Conservation (phyloP, 1,140 invertebrate species). For the Cydia amplana region DNA sequence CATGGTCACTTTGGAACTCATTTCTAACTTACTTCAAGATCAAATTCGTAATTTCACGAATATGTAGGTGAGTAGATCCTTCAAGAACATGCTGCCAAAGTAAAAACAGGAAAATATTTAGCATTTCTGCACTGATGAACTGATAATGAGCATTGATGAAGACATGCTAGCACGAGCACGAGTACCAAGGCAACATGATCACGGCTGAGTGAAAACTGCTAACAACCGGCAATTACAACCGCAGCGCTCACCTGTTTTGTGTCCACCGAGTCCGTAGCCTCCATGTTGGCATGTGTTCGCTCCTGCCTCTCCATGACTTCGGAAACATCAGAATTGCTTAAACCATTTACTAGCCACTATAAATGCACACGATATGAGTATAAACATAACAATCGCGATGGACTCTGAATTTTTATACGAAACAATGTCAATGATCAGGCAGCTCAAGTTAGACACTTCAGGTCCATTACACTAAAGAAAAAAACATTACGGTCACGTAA, state of each 20-base stretch:
- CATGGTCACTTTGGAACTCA: conserved; percentile 38
- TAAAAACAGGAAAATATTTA: not conserved
- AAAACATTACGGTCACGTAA: conserved; percentile 42
- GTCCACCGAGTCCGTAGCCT: conserved; percentile 73
- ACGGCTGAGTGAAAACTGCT: conserved; percentile 50
- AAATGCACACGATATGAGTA: conserved; percentile 64
- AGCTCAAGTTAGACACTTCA: conserved; percentile 64
- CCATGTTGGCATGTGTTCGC: conserved; percentile 74
- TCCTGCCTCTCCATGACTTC: conserved; percentile 74
- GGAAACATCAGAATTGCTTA: conserved; percentile 76
- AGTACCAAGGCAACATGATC: conserved; percentile 43
- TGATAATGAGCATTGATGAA: conserved; percentile 19
- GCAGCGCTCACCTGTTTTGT: conserved; percentile 72
- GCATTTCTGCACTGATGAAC: conserved; percentile 3
- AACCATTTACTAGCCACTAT: conserved; percentile 60
- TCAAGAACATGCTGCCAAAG: not conserved
- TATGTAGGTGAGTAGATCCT: not conserved
- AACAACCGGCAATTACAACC: conserved; percentile 66
- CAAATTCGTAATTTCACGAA: not conserved
- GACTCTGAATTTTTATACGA: conserved; percentile 68
- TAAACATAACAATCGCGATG: conserved; percentile 76
- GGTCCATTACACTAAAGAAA: conserved; percentile 48
- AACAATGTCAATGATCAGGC: conserved; percentile 76
- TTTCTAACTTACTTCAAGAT: conserved; percentile 28
- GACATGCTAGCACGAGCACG: conserved; percentile 32